These are phyloP conservation scores for Puffinus mauretanicus DNA, from an alignment of 2,113 vertebrate species.

Conservation along the genomic window DNA sequence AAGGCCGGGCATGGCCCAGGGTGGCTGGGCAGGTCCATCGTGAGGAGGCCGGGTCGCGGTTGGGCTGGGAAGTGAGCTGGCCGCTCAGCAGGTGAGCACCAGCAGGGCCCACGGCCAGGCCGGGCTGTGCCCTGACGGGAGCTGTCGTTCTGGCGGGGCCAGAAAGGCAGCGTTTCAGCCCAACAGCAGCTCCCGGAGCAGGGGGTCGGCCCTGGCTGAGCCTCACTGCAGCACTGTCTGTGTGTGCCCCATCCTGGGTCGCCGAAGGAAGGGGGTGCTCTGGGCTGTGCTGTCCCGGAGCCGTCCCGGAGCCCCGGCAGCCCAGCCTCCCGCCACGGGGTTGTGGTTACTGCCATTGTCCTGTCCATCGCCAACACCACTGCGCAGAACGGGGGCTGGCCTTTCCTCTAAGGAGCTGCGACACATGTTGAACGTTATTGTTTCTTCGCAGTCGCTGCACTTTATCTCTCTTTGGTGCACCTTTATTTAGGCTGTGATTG, in stretches of 20 bases:
- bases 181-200: background rate
- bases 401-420: background rate
- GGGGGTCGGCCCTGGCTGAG: too few species aligned
- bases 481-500: background rate
- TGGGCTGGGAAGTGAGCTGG: background rate
- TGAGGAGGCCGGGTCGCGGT: too few species aligned
- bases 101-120: too few species aligned
- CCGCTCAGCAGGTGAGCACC: background rate
- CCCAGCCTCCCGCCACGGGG: too few species aligned
- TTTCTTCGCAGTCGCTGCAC: background rate
- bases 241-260: rapidly evolving
- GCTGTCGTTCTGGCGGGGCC: too few species aligned
- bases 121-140: background rate
- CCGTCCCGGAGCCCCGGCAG: rapidly evolving
- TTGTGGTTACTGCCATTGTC: background rate
- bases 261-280: background rate
- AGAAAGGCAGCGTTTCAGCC: background rate
- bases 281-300: too few species aligned
- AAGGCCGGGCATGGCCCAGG: too few species aligned
- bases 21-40: background rate
- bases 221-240: background rate
- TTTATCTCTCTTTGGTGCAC: background rate
- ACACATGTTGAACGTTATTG: background rate
- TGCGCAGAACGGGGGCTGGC: rapidly evolving
- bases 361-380: background rate